Conservation (phyloP, 2,113 vertebrate species). For the Notarius lentiginosus region DNA sequence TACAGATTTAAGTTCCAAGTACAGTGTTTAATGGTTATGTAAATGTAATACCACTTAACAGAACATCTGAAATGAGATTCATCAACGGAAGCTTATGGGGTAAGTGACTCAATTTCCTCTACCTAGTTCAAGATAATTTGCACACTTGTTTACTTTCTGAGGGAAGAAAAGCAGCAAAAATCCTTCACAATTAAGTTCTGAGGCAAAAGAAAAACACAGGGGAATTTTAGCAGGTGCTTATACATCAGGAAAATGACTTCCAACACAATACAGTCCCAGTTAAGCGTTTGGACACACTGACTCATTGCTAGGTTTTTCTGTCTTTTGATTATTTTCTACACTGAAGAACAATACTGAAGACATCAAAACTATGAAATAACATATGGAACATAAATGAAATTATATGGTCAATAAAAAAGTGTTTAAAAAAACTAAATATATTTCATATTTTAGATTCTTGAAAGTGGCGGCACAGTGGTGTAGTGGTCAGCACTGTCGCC, state of each 20-base stretch:
- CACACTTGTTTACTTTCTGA: neutral
- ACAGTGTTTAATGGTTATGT: constrained; percentile 19
- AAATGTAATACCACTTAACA: neutral
- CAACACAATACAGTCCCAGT: neutral
- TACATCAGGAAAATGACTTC: neutral
- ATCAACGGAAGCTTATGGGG: neutral
- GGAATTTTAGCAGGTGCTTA: neutral
- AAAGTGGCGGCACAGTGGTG: too few species aligned
- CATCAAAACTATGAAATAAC: too few species aligned
- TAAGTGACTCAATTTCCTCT: constrained; percentile 2
- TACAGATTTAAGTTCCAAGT: neutral
- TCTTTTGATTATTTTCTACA: too few species aligned
- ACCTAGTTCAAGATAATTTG: constrained; percentile 1
- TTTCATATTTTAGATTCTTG: too few species aligned
- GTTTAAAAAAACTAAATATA: too few species aligned
- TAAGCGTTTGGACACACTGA: too few species aligned
- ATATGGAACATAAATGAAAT: too few species aligned
- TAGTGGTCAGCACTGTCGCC: too few species aligned
- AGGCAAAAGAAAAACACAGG: neutral
- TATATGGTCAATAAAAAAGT: too few species aligned
- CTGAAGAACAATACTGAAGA: too few species aligned
- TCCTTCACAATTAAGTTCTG: neutral
- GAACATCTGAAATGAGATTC: constrained; percentile 9
- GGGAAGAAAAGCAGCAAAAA: neutral
- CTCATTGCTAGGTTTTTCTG: too few species aligned